Conservation (phyloP, 2,888 invertebrate species). For the Drosophila colorata region DNA sequence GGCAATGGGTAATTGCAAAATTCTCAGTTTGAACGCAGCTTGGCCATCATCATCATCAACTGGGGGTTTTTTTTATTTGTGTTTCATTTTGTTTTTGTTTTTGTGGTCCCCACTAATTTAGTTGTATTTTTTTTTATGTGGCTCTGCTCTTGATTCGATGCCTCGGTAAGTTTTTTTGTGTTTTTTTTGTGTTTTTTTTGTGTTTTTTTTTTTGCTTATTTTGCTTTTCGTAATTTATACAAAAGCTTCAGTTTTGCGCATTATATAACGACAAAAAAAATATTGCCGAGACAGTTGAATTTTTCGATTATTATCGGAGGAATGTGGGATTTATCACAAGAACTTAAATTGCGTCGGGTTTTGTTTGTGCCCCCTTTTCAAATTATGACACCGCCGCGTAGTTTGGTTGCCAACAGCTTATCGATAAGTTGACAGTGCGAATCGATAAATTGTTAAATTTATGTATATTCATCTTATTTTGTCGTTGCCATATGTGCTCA, state of each 20-base stretch:
- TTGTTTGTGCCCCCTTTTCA: too few relatives aligned
- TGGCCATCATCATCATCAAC: slow-evolving; percentile 42
- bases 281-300: slow-evolving; percentile 1
- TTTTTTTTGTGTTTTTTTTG: too few relatives aligned
- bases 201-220: slow-evolving; percentile 4
- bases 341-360: not conserved
- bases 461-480: too few relatives aligned
- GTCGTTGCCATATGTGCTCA: too few relatives aligned
- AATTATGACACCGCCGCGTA: too few relatives aligned
- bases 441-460: slow-evolving; percentile 1
- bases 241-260: slow-evolving; percentile 8
- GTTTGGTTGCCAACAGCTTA: too few relatives aligned
- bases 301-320: slow-evolving; percentile 1
- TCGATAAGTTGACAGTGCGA: not conserved
- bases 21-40: slow-evolving; percentile 42
- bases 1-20: slow-evolving; percentile 52
- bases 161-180: slow-evolving; percentile 16
- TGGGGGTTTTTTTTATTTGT: slow-evolving; percentile 28
- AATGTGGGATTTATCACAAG: not conserved
- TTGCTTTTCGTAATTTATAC: slow-evolving; percentile 11
- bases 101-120: slow-evolving; percentile 32
- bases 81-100: slow-evolving; percentile 10
- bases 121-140: slow-evolving; percentile 17
- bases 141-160: slow-evolving; percentile 40
- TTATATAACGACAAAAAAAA: not conserved